Evolutionary conservation across 2,888 invertebrate species (phyloP).

Genomic region (Dynastes grantii): DNA sequence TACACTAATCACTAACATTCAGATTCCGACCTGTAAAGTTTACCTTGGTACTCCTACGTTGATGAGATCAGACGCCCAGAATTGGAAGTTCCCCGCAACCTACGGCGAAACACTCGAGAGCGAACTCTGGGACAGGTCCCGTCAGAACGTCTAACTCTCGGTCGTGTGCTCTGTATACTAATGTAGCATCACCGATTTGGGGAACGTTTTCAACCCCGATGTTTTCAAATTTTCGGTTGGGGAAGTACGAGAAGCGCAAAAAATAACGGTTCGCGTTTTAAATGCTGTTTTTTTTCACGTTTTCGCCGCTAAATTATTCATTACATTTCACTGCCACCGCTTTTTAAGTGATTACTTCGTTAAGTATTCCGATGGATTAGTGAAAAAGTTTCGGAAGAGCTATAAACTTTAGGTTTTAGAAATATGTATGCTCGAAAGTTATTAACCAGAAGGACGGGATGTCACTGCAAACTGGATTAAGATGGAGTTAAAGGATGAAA

Average conservation of each 20-base stretch:
- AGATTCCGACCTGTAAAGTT: constrained; percentile 60
- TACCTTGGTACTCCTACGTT: constrained; percentile 56
- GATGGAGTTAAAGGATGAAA: too few relatives aligned
- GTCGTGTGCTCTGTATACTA: constrained; percentile 57
- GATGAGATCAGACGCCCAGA: constrained; percentile 59
- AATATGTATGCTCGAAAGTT: not conserved
- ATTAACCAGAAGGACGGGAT: too few relatives aligned
- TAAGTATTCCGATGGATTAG: constrained; percentile 46
- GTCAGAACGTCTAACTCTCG: constrained; percentile 60
- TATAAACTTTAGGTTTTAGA: not conserved
- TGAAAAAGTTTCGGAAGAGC: constrained; percentile 23
- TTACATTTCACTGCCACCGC: constrained; percentile 43
- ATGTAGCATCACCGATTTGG: constrained; percentile 13
- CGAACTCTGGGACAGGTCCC: constrained; percentile 55
- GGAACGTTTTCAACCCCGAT: constrained; percentile 3
- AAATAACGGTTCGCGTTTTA: constrained; percentile 20
- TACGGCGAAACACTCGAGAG: constrained; percentile 51
- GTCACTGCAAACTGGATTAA: too few relatives aligned
- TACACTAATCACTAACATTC: constrained; percentile 61
- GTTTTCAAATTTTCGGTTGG: constrained; percentile 52
- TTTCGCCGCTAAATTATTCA: constrained; percentile 51
- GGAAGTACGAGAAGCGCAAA: constrained; percentile 49
- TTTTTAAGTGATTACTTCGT: constrained; percentile 48
- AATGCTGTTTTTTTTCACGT: constrained; percentile 48
- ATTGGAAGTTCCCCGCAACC: constrained; percentile 58